phyloP scores from a whole-genome alignment of 2,113 vertebrate species.

The Casuarius casuarius region DNA sequence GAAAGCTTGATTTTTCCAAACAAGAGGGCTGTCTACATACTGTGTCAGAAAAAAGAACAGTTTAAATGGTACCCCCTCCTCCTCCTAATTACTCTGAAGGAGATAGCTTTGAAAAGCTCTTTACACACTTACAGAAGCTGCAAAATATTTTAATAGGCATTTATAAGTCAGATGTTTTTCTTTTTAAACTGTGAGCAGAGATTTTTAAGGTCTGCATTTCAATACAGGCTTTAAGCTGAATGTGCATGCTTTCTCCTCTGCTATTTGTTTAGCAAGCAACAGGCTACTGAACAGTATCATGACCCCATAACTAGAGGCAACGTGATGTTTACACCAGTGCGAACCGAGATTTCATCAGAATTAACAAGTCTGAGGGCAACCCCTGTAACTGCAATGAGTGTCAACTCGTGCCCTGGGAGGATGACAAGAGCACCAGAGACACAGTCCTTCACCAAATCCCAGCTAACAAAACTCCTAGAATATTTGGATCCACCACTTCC shows the following conservation, averaged over 20 bases:
- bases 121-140: neutral
- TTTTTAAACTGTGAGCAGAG: neutral
- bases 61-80: conserved; percentile 4
- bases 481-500: neutral
- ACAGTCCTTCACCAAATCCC: neutral
- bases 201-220: neutral
- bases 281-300: neutral
- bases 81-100: neutral
- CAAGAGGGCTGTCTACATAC: neutral
- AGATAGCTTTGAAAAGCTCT: neutral
- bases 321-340: neutral
- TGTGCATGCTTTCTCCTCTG: neutral
- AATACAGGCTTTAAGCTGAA: neutral
- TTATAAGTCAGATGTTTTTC: neutral
- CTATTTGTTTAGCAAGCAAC: neutral
- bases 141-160: neutral
- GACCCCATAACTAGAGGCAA: neutral
- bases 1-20: conserved; percentile 23
- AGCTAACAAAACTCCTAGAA: neutral
- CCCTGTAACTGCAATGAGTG: neutral
- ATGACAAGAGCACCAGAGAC: neutral
- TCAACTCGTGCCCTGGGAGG: neutral
- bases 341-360: neutral
- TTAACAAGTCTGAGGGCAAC: neutral
- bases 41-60: neutral